Evolutionary conservation across 2,797 vertebrate species (phyloP).

Genomic region (Etheostoma perlongum): DNA sequence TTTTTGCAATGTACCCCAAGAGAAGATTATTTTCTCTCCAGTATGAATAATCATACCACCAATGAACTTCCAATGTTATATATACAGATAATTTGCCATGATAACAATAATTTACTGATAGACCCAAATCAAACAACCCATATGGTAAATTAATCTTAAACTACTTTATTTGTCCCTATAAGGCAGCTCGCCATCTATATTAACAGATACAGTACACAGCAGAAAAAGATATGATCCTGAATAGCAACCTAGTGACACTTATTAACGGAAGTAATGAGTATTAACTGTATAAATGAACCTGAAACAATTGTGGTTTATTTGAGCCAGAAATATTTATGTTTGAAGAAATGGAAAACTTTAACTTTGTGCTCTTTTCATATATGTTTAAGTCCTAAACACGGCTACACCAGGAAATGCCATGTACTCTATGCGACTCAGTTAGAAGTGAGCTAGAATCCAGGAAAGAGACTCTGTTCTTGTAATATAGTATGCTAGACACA

Average conservation of each 20-base stretch:
- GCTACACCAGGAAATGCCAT: constrained; percentile 9
- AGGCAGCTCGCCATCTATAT: background rate
- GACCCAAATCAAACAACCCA: background rate
- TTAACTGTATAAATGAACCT: background rate
- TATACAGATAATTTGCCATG: background rate
- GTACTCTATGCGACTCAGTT: constrained; percentile 8
- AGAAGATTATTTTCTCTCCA: constrained; percentile 18
- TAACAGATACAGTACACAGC: no score
- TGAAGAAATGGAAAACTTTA: background rate
- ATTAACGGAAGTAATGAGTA: background rate
- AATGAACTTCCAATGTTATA: background rate
- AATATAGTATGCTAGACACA: constrained; percentile 42
- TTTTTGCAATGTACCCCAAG: constrained; percentile 4
- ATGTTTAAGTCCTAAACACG: background rate
- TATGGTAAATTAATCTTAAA: background rate
- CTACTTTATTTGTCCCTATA: background rate
- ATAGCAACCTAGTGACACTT: background rate
- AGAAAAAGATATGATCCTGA: background rate
- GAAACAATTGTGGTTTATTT: background rate
- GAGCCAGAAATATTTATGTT: background rate
- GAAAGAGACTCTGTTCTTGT: no score
- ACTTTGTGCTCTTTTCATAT: background rate
- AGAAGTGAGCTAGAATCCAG: constrained; percentile 16
- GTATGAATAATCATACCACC: constrained; percentile 13
- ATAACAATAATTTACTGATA: background rate